phyloP scores from a whole-genome alignment of 2,113 vertebrate genomes.

The Mungos mungo region DNA sequence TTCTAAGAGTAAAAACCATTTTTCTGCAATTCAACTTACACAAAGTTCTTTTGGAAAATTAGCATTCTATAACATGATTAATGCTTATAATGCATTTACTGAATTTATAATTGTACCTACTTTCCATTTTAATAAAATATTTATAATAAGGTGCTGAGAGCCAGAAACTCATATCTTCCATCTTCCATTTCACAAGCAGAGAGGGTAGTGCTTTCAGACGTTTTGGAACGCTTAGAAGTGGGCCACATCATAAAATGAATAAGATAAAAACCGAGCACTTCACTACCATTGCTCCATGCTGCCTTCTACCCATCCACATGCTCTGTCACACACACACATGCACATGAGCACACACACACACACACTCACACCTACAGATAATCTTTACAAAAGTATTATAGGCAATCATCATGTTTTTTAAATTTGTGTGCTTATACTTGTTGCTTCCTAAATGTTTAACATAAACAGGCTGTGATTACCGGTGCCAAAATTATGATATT shows the following conservation, averaged over 20 bases:
- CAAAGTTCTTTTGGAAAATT: constrained; percentile 13
- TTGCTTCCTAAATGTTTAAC: neutral
- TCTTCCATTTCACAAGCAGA: neutral
- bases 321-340: neutral
- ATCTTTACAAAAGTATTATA: neutral
- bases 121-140: neutral
- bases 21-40: neutral
- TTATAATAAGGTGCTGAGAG: neutral
- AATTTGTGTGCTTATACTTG: neutral
- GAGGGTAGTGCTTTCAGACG: neutral
- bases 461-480: neutral
- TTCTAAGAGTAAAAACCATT: constrained; percentile 40
- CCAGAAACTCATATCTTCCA: neutral
- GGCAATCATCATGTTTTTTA: neutral
- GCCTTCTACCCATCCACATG: neutral
- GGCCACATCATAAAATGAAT: neutral
- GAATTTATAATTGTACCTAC: neutral
- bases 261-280: neutral
- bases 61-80: neutral
- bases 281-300: neutral
- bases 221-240: neutral
- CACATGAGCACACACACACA: neutral
- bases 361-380: neutral
- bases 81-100: constrained; percentile 19
- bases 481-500: neutral